Base-by-base conservation (phyloP, 2,888 invertebrate species). In the Agrochola circellaris region DNA sequence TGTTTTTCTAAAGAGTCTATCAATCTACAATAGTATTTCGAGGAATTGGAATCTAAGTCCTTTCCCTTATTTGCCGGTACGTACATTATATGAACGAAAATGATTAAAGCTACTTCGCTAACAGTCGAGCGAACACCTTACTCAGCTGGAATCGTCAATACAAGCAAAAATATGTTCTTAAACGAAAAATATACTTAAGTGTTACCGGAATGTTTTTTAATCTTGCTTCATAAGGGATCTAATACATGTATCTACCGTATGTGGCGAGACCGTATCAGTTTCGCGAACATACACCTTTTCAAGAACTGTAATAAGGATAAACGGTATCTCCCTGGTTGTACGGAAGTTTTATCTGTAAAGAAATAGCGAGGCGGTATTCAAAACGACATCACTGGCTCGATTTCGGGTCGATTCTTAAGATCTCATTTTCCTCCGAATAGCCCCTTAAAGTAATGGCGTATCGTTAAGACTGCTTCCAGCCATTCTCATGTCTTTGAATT, bases 371-470 rank as follows among this genome's bases (percentile, higher is more conserved):
- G 78, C 69, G 76, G 75, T 77, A 81, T 82, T 83, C 81, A 85
- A 85, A 84, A 76, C 62, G 82, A 75, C 81, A 83, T 83, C 84
- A 85, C 79, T 17, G 79, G 54, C 79, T 86, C 83, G 82, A 88
- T 89, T 85, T 87, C 76, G 81, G 85, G 77, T 89, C 86, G 86
- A 88, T 89, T 89, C 89, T 90, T 90, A 86, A 89, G 89, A 90
- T 76, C 89, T 90, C 89, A 90, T 92, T 93, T 91, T 88, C 84
- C 81, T 87, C 85, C 75, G 87, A 91, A 94, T 92, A 90, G 92
- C 90, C 90, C 83, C 90, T 92, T 90, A 91, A 92, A 91, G 89
- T 93, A 92, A 93, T 91, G 90, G 91, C 90, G 88, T 88, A 90
- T 91, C 93, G 91, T 93, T 92, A 92, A 91, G 92, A 92, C 83